Percentiles rank a stretch among this genome's conserved stretches.
Conservation (phyloP, 2,888 invertebrate genomes). For the Yponomeuta plumbellus region DNA sequence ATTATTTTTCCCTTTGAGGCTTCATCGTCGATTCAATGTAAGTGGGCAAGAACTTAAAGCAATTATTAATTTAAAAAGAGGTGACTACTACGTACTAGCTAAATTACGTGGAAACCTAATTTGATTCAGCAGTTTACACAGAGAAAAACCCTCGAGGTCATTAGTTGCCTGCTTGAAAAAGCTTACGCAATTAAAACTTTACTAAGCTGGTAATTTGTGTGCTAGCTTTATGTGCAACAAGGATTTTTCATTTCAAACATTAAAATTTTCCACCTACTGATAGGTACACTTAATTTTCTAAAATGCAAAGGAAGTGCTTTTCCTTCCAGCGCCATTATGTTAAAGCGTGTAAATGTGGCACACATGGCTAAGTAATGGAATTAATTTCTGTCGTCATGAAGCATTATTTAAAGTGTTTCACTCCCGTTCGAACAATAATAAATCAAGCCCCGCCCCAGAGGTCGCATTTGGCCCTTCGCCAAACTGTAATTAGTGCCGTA, state of each 20-base stretch:
- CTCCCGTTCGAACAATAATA: constrained; percentile 57
- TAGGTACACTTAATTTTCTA: not conserved
- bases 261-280: not conserved
- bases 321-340: not conserved
- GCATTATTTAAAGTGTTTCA: constrained; percentile 60
- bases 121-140: not conserved
- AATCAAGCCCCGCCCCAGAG: constrained; percentile 55
- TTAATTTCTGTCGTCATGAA: constrained; percentile 43
- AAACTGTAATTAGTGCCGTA: constrained; percentile 66
- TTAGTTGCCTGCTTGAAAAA: not conserved
- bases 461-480: constrained; percentile 58
- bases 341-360: constrained; percentile 1
- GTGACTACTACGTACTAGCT: not conserved
- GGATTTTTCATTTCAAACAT: not conserved
- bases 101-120: not conserved
- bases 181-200: not conserved
- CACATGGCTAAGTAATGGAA: constrained; percentile 34
- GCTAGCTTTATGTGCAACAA: not conserved
- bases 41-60: not conserved
- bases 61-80: not conserved
- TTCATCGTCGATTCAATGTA: not conserved
- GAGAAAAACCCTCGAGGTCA: not conserved
- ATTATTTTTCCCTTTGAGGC: not conserved
- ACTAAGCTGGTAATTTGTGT: not conserved
- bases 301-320: not conserved